These are phyloP conservation scores for Saimiri boliviensis DNA, from an alignment of 2,113 vertebrate species.

Conservation along the genomic window DNA sequence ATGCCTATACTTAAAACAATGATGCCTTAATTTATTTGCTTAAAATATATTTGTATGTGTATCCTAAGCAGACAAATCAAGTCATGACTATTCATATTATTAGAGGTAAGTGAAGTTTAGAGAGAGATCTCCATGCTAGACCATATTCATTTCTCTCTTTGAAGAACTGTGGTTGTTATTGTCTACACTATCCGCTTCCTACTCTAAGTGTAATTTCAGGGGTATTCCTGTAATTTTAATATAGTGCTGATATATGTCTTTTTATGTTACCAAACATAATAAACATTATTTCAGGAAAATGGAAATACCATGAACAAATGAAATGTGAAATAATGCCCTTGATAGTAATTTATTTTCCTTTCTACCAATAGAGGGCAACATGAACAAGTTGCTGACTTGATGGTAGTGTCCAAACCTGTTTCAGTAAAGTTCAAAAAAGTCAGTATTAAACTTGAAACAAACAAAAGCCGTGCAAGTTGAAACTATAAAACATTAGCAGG, in stretches of 20 bases:
- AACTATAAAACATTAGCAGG: not conserved
- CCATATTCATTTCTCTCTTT: not conserved
- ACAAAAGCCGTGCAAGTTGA: not conserved
- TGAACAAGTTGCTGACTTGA: constrained; percentile 31
- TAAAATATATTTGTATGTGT: not conserved
- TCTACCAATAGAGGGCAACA: constrained; percentile 42
- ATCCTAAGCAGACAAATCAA: not conserved
- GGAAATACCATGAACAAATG: not conserved
- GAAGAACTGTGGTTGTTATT: not conserved
- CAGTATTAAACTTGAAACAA: not conserved
- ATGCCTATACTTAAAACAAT: not conserved
- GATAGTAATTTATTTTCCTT: constrained; percentile 15
- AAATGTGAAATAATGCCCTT: constrained; percentile 19
- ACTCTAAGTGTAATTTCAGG: not conserved
- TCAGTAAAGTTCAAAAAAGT: constrained; percentile 17
- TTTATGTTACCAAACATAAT: not conserved
- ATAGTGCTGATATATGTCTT: not conserved
- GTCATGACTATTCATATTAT: not conserved
- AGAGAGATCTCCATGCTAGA: not conserved
- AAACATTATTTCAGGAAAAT: constrained; percentile 27
- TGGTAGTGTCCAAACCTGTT: not conserved
- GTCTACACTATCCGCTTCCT: not conserved
- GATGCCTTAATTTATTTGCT: not conserved
- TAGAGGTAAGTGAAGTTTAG: not conserved
- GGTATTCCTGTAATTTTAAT: not conserved